Evolutionary conservation across 2,113 vertebrate genomes (phyloP).

Genomic region (Nicator chloris): DNA sequence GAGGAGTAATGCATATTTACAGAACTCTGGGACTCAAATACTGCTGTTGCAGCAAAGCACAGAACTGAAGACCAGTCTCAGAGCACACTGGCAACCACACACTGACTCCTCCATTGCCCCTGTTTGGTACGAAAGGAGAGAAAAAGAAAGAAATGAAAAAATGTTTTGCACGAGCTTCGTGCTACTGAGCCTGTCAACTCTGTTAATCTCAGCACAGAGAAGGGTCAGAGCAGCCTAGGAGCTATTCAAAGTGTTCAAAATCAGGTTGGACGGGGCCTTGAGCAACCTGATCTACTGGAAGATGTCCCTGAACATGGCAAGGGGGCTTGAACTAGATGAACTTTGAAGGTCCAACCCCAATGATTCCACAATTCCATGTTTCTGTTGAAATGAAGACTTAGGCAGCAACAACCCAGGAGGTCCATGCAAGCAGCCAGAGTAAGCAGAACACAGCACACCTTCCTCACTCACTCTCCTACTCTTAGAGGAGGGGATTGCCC

Average conservation of each 20-base stretch:
- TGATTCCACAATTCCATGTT: not conserved
- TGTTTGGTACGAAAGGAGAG: not conserved
- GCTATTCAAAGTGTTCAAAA: not conserved
- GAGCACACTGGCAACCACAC: not conserved
- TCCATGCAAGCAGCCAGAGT: not conserved
- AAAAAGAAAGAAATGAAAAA: not conserved
- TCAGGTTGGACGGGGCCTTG: not conserved
- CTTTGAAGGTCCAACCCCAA: not conserved
- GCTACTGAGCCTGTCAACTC: not conserved
- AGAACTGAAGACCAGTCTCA: not conserved
- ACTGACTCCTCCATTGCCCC: not conserved
- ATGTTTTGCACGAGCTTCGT: not conserved
- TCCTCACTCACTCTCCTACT: not conserved
- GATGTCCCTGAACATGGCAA: not conserved
- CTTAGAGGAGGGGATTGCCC: fast-evolving
- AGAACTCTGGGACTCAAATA: not conserved
- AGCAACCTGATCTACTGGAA: not conserved
- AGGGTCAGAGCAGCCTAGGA: not conserved
- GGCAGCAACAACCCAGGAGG: not conserved
- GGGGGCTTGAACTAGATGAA: not conserved
- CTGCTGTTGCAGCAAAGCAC: not conserved
- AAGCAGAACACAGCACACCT: not conserved
- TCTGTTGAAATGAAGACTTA: not conserved
- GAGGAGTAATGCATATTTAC: not conserved
- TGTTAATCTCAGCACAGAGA: not conserved